Conservation (phyloP, 1,140 invertebrate genomes). For the Heliconius himera region DNA sequence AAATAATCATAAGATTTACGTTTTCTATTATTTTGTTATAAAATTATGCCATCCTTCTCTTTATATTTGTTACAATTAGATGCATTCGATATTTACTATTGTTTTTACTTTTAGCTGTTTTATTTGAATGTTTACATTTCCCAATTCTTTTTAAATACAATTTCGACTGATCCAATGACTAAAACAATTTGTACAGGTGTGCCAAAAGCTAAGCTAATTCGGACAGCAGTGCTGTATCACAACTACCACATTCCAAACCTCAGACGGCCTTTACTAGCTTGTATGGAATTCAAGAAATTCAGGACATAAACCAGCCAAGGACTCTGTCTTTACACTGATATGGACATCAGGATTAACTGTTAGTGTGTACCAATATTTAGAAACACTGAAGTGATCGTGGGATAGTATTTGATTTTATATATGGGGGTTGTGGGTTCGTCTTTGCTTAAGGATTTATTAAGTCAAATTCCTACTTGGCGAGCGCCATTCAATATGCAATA, state of each 20-base stretch:
- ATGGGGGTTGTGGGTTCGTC: not conserved
- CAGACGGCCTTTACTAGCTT: constrained; percentile 5
- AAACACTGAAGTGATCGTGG: not conserved
- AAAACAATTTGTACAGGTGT: not conserved
- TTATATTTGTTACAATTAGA: no score
- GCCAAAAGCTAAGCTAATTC: not conserved
- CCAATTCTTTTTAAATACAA: not conserved
- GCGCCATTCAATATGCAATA: no score
- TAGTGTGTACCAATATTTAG: not conserved
- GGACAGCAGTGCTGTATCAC: not conserved
- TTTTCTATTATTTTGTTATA: no score
- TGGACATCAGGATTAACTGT: not conserved
- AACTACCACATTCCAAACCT: not conserved
- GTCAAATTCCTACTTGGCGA: no score
- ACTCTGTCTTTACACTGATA: not conserved
- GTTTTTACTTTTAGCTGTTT: no score
- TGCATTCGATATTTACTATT: no score
- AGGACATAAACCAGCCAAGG: not conserved
- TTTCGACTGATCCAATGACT: not conserved
- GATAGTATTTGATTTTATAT: not conserved
- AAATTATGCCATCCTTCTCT: no score
- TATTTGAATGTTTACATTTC: not conserved
- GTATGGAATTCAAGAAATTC: not conserved
- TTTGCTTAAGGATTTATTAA: not conserved
- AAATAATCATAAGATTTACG: no score